Conservation (phyloP, 2,113 vertebrate species). For the Gadus macrocephalus region DNA sequence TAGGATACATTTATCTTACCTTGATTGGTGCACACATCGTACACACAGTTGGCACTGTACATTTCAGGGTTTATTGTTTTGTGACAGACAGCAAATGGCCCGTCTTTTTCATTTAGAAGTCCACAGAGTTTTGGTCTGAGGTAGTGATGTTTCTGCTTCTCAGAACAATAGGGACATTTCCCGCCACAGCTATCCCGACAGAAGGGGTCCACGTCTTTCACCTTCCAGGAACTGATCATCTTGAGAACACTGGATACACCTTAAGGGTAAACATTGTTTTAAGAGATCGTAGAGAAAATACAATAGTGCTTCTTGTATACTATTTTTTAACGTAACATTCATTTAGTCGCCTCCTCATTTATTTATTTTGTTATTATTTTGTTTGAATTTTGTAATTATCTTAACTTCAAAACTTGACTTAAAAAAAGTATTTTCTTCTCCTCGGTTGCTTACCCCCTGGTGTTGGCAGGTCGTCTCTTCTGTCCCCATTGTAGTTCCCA, state of each 20-base stretch:
- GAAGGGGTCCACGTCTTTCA: constrained; percentile 32
- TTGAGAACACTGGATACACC: constrained; percentile 20
- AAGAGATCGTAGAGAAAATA: no score
- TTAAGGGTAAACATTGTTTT: not conserved
- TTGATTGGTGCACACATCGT: constrained; percentile 61
- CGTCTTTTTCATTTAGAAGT: constrained; percentile 15
- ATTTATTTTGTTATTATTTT: not conserved
- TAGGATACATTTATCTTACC: constrained; percentile 22
- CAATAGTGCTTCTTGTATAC: no score
- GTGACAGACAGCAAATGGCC: constrained; percentile 69
- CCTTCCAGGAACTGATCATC: constrained; percentile 45
- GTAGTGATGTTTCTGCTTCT: constrained; percentile 14
- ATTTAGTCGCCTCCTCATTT: no score
- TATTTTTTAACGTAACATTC: no score
- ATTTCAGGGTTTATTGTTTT: constrained; percentile 34
- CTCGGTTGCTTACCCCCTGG: constrained; percentile 9
- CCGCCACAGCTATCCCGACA: constrained; percentile 38
- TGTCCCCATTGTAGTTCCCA: constrained; percentile 63
- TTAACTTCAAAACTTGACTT: not conserved
- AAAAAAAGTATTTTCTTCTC: not conserved
- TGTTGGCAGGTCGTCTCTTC: constrained; percentile 39
- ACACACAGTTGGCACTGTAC: constrained; percentile 67
- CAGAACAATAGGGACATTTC: constrained; percentile 28
- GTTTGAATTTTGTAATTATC: not conserved
- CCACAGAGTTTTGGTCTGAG: constrained; percentile 23